Percentiles rank a stretch among this genome's conserved stretches.
phyloP scores from a whole-genome alignment of 2,113 vertebrate genomes.

The Malaclemys terrapin region DNA sequence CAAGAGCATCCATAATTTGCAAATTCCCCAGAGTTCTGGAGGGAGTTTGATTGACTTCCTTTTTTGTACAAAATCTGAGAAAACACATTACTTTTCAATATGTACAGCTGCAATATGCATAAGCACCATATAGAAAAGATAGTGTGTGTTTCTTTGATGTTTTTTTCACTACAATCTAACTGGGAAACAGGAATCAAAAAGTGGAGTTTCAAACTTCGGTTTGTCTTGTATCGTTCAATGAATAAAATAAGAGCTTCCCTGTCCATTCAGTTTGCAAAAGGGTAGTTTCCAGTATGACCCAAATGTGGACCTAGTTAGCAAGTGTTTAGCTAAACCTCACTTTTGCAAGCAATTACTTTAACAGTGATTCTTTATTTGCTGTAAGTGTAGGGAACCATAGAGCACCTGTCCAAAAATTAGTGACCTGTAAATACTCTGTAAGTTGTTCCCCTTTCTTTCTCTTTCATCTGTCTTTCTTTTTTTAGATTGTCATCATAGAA shows the following conservation, averaged over 20 bases:
- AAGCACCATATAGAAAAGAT: background rate
- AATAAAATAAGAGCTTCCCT: background rate
- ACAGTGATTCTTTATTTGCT: background rate
- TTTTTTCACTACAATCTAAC: background rate
- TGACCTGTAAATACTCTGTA: background rate
- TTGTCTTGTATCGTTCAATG: background rate
- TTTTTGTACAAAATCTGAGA: background rate
- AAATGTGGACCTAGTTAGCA: background rate
- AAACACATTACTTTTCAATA: background rate
- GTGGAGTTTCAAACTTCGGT: accelerated
- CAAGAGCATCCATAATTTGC: background rate
- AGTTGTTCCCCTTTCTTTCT: background rate
- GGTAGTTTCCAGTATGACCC: background rate
- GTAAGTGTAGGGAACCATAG: background rate
- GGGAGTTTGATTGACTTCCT: accelerated
- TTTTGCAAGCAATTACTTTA: background rate
- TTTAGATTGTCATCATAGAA: too few species aligned
- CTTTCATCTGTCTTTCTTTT: background rate
- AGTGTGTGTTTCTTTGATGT: too few species aligned
- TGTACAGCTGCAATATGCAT: background rate
- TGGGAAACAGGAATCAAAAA: background rate
- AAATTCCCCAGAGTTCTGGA: background rate
- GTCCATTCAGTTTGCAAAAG: background rate
- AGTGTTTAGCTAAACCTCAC: background rate
- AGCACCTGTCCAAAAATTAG: background rate